These are phyloP conservation scores for Neogale vison DNA, from an alignment of 2,113 vertebrate genomes.

Conservation along the genomic window DNA sequence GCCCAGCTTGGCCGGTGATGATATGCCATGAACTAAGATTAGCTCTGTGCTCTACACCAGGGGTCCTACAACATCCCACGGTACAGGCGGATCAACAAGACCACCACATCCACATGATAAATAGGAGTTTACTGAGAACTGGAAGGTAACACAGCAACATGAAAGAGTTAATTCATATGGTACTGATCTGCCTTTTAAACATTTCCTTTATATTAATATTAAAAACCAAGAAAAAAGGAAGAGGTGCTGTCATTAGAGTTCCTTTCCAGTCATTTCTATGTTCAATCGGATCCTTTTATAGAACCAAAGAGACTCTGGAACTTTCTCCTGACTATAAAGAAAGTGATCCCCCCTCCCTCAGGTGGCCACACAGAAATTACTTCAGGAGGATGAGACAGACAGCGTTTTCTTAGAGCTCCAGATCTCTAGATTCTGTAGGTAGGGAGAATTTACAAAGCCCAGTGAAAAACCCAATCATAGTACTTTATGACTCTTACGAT, in stretches of 20 bases:
- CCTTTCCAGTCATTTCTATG: neutral
- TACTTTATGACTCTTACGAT: neutral
- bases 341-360: neutral
- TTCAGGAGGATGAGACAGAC: neutral
- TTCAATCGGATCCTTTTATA: neutral
- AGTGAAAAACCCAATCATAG: neutral
- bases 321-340: neutral
- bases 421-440: neutral
- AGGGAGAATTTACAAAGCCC: neutral
- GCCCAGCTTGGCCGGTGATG: neutral
- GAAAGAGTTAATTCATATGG: neutral
- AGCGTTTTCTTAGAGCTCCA: neutral
- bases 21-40: neutral
- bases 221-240: neutral
- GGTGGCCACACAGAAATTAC: neutral
- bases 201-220: neutral
- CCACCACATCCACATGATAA: neutral
- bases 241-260: neutral
- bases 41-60: neutral
- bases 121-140: neutral
- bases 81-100: accelerated
- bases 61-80: neutral
- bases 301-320: neutral
- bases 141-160: neutral
- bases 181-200: neutral